Base-by-base conservation (phyloP, 1,140 invertebrate species). In the Diprion similis region DNA sequence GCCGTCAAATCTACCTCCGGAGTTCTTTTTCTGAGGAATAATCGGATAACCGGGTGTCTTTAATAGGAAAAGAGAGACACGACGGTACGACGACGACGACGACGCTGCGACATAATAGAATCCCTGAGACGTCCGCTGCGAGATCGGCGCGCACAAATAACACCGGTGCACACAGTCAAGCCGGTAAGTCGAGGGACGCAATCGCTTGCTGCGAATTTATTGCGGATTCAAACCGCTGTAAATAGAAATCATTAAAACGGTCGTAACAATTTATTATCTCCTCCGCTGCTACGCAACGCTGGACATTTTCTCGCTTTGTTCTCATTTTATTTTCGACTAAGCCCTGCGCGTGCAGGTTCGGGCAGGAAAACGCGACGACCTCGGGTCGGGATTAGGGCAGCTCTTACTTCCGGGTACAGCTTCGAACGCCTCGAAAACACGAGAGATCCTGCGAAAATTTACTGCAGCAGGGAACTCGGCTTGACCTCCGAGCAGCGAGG, bases 181-280 rank as follows among this genome's bases (percentile, higher is more conserved):
- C 69, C 71, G 72, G 75, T 66, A 69, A 75, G 76, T 66, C 76
- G 47, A 77, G 67, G 73, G 51, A 59, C 51, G 51, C 11, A 9
- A 59, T 59, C 76, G 73, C 73, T 73, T 47, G 46, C 19, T 46
- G 72, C 37, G 69, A 76, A 79, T 79, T 80, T 78, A 80, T 78
- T 73, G 71, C 78, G 76, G 66, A 72, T 78, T 73, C 66, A n/a
- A 71, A 64, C 68, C 69, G 8, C 74, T 80, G 79, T 80, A 80
- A 79, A 78, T 48, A 79, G 78, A 79, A 70, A 80, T 80, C 78
- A 73, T 80, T 80, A 79, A 75, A 18, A 59, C 10, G 37, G n/a
- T 15, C 71, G 68, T 46, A 0, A 17, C 59, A 64, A 71, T 24
- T 48, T 51, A 74, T 67, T 80, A 80, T 78, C 79, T 79, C 74